Base-by-base conservation (phyloP, 2,888 invertebrate species). In the Mesorhabditis belari region DNA sequence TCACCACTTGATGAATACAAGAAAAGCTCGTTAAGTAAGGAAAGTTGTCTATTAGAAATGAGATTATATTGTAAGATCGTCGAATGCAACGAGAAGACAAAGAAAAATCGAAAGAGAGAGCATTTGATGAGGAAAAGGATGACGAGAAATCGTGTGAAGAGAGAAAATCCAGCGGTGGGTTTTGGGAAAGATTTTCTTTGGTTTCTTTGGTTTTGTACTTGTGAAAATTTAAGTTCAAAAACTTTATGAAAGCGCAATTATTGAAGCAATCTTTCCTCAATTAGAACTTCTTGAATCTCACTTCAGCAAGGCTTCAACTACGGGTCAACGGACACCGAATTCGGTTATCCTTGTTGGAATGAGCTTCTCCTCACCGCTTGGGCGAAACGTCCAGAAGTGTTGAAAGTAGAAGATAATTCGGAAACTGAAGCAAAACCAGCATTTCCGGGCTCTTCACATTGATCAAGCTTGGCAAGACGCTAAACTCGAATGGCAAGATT, bases 341-440 rank as follows among this genome's bases (percentile, higher is more conserved):
- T 66, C 35, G 76, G 74, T 3, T 77, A 75, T 52, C 66, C 72
- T 29, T 79, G 79, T 58, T 73, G 73, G 55, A 63, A 66, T 60
- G 67, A 71, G 19, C 57, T 58, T 21, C 73, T 71, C 3, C 57
- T 76, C 55, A 54, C 58, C 26, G 65, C 52, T 3, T 79, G 76
- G 63, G 56, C 80, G 54, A 75, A 79, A 52, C 55, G 55, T 0
- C 58, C 60, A 21, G 65, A 63, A 5, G 77, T 80, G 6, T n/a
- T 17, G 44, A n/a, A 35, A 2, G 44, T 35, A 17, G 35, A n/a
- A 17, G n/a, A n/a, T n/a, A 35, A 35, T 35, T 35, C n/a, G 12
- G 12, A 17, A 17, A 17, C 12, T 35, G 44, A n/a, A 35, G n/a
- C 44, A 35, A 9, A 9, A 17, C 44, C 12, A 17, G n/a, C 12